Evolutionary conservation across 2,113 vertebrate species (phyloP).

Genomic region (Australoheros scitulus): DNA sequence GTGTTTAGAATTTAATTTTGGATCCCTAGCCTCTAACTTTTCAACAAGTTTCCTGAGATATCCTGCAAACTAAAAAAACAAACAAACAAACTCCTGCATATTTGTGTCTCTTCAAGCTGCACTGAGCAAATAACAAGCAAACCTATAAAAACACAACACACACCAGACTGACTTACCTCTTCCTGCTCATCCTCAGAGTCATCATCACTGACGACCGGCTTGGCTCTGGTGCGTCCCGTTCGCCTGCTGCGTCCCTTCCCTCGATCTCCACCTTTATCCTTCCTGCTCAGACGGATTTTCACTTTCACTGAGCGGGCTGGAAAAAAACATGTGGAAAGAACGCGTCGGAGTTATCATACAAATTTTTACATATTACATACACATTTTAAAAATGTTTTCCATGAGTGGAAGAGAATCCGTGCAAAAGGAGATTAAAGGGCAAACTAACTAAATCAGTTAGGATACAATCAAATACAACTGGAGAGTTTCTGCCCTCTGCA

Average conservation of each 20-base stretch:
- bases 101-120: background rate
- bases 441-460: background rate
- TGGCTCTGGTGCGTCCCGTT: conserved; percentile 86
- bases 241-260: conserved; percentile 86
- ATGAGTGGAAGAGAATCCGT: background rate
- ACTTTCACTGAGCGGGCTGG: conserved; percentile 92
- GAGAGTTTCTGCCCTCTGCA: background rate
- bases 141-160: background rate
- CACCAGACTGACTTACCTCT: conserved; percentile 80
- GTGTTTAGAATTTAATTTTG: too few species aligned
- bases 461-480: background rate
- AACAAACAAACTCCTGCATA: background rate
- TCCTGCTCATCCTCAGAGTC: conserved; percentile 94
- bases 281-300: conserved; percentile 91
- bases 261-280: conserved; percentile 86
- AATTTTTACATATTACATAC: background rate
- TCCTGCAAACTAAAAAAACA: background rate
- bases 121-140: background rate
- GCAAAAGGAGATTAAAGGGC: background rate
- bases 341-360: background rate
- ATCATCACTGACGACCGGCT: conserved; percentile 93
- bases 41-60: background rate
- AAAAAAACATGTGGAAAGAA: background rate
- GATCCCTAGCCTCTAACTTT: too few species aligned
- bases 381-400: background rate